phyloP scores from a whole-genome alignment of 1,140 invertebrate species.

The Drosophila trapezifrons region DNA sequence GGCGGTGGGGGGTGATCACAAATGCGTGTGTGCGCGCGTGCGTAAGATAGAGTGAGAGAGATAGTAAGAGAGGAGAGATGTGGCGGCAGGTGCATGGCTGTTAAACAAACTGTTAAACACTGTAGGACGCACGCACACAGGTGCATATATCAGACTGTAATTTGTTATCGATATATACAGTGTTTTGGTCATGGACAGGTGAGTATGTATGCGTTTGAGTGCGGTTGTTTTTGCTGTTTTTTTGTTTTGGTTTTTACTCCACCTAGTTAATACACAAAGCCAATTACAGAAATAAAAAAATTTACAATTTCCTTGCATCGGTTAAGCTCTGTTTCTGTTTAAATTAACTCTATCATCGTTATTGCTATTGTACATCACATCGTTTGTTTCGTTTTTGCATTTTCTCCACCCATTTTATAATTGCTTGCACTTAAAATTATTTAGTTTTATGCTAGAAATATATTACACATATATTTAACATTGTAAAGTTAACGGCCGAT shows the following conservation, averaged over 20 bases:
- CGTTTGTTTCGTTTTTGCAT: conserved; percentile 32
- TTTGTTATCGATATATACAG: conserved; percentile 55
- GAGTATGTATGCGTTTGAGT: conserved; percentile 28
- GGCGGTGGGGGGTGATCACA: conserved; percentile 22
- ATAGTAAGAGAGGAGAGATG: conserved; percentile 17
- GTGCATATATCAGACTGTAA: conserved; percentile 34
- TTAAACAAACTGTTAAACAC: conserved; percentile 48
- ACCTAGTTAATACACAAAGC: conserved; percentile 69
- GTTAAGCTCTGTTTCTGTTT: conserved; percentile 37
- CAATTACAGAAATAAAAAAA: conserved; percentile 62
- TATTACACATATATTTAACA: conserved; percentile 65
- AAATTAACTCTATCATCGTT: conserved; percentile 51
- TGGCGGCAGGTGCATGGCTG: conserved; percentile 45
- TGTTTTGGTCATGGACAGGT: conserved; percentile 24
- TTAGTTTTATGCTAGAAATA: conserved; percentile 68
- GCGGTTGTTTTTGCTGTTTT: conserved; percentile 16
- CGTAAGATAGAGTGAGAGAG: conserved; percentile 8
- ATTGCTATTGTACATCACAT: conserved; percentile 50
- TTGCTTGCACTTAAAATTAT: conserved; percentile 77
- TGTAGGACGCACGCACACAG: conserved; percentile 40
- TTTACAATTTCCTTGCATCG: conserved; percentile 46
- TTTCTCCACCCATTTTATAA: conserved; percentile 83
- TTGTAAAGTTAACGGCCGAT: conserved; percentile 52
- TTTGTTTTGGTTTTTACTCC: conserved; percentile 9
- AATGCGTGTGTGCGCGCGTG: conserved; percentile 36